Evolutionary conservation across 2,797 vertebrate species (phyloP), one percentile per base, ranked within the genome.

Genomic region (Mus minutoides): DNA sequence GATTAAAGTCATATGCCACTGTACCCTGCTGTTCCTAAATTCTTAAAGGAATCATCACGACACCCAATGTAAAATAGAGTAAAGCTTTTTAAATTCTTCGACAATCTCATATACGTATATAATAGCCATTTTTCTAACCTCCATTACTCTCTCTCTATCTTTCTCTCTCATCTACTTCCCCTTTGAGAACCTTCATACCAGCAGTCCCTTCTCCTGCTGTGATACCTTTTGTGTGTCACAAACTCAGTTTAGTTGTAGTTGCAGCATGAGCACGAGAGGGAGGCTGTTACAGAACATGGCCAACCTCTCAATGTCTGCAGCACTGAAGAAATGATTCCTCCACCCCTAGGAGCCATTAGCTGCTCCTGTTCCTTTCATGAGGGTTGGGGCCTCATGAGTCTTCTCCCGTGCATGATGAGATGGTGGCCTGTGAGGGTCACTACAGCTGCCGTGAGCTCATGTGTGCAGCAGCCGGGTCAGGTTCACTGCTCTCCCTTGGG

Each of bases 1-100:
- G 58, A 43, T 43, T 83, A 62, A 83, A 62, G 58, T 43, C 77
- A 54, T n/a, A 4, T n/a, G 34, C 52, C 4, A 12, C 78, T 26
- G 7, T 58, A 58, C 37, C 24, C 24, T 43, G 58, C 80, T 17
- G 24, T 43, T 12, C 80, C 9, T 60, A 34, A 40, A 0, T 92
- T 93, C 52, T 90, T 37, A 75, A 52, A 82, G 58, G 46, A 80
- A 52, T 88, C 71, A 94, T 24, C n/a, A 52, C 86, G 58, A 37
- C 5, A 79, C 3, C 46, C 40, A 2, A 0, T 24, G 10, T 91
- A 75, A 91, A 52, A 12, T 62, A 83, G 22, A 80, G 37, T 75
- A 64, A 73, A 78, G 49, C 29, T 88, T 80, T 49, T 49, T 29
- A 5, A 49, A 76, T 46, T 46, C 73, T 76, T 46, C 9, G 22